Evolutionary conservation across 2,797 vertebrate species (phyloP).

Genomic region (Capromys pilorides): DNA sequence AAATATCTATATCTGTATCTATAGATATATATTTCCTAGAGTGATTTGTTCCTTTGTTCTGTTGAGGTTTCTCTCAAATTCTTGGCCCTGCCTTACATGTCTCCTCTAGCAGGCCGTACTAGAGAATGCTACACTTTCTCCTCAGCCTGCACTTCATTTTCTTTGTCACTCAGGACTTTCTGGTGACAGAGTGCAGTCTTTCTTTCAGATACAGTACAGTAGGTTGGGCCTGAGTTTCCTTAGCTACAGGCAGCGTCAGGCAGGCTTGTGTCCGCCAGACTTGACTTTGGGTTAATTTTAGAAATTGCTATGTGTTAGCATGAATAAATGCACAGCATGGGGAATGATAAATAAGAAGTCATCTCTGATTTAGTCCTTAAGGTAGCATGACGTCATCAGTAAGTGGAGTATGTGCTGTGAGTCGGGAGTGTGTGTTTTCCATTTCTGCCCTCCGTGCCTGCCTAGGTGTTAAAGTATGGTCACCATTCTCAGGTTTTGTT

Average conservation of each 20-base stretch:
- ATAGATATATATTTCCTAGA: background rate
- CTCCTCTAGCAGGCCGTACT: background rate
- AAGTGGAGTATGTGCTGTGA: background rate
- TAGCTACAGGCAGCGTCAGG: background rate
- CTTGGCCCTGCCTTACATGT: background rate
- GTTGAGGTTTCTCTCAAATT: background rate
- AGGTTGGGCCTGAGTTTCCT: background rate
- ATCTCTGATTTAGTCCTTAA: background rate
- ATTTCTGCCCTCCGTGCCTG: background rate
- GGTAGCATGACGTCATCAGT: background rate
- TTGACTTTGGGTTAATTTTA: constrained; percentile 32
- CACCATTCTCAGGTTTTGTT: background rate
- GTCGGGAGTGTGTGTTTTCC: background rate
- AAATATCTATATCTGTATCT: too few species aligned
- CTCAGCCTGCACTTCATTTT: background rate
- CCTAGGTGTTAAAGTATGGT: background rate
- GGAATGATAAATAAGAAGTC: background rate
- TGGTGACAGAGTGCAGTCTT: background rate
- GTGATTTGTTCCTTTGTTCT: background rate
- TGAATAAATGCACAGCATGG: background rate
- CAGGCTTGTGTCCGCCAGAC: background rate
- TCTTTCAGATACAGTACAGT: background rate
- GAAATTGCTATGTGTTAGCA: background rate
- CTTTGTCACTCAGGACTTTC: background rate
- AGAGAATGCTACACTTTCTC: background rate